These are phyloP conservation scores for Ictalurus furcatus DNA, from an alignment of 2,113 vertebrate species.

Conservation along the genomic window DNA sequence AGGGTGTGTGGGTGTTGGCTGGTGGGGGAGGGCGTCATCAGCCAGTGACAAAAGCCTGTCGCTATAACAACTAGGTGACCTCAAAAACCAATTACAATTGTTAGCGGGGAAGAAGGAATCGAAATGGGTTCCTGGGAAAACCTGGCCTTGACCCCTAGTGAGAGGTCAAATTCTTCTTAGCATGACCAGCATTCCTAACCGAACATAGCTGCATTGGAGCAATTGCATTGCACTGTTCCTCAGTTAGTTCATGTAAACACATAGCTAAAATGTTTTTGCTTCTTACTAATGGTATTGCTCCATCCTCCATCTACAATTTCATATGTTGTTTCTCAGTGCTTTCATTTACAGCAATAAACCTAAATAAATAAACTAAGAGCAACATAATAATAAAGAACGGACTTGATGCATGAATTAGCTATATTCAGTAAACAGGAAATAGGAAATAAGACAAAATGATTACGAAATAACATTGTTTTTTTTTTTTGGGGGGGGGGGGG, in stretches of 20 bases:
- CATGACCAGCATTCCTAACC: not conserved
- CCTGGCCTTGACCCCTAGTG: conserved; percentile 18
- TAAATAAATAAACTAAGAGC: not conserved
- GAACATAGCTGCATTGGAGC: not conserved
- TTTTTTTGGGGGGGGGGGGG: no score
- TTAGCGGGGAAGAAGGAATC: conserved; percentile 57
- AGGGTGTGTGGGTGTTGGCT: conserved; percentile 26
- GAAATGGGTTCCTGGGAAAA: conserved; percentile 61
- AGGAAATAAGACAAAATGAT: not conserved
- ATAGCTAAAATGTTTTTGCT: not conserved
- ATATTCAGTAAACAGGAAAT: not conserved
- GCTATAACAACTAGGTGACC: conserved; percentile 70
- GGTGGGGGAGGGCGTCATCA: conserved; percentile 28
- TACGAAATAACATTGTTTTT: no score
- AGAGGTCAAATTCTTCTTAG: not conserved
- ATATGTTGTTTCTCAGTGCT: not conserved
- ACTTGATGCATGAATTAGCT: not conserved
- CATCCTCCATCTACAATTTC: not conserved
- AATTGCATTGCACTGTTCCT: no score
- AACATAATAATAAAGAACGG: not conserved
- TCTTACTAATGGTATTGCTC: not conserved
- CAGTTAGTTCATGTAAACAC: not conserved
- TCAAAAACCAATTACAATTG: conserved; percentile 64
- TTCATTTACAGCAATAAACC: not conserved
- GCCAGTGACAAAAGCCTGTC: conserved; percentile 58